Percentiles rank a stretch among this genome's conserved stretches.
Conservation (phyloP, 2,888 invertebrate species). For the Andrena trimmerana region DNA sequence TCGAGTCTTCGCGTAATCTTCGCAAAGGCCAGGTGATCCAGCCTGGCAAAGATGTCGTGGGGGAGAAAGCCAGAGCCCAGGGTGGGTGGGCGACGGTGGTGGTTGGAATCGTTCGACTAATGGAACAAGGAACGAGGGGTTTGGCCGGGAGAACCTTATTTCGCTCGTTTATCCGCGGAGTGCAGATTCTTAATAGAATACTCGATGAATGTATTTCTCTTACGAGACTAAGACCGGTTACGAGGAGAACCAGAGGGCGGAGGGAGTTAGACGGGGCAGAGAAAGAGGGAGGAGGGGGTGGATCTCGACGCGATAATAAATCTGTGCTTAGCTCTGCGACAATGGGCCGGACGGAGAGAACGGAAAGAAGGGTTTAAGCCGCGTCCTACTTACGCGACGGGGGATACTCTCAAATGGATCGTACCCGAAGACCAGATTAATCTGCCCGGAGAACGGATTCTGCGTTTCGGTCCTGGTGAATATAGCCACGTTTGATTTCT, state of each 20-base stretch:
- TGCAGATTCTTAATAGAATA: slow-evolving; percentile 82
- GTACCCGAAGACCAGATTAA: slow-evolving; percentile 77
- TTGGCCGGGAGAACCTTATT: slow-evolving; percentile 70
- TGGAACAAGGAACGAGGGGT: slow-evolving; percentile 66
- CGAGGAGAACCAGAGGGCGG: slow-evolving; percentile 49
- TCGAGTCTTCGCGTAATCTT: slow-evolving; percentile 55
- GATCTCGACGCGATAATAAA: slow-evolving; percentile 79
- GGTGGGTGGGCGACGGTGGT: slow-evolving; percentile 21
- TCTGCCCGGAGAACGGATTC: slow-evolving; percentile 72
- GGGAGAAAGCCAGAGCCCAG: slow-evolving; percentile 29
- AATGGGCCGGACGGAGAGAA: slow-evolving; percentile 76
- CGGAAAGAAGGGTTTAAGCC: slow-evolving; percentile 82
- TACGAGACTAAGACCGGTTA: slow-evolving; percentile 77
- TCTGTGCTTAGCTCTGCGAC: slow-evolving; percentile 81
- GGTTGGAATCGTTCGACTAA: slow-evolving; percentile 73
- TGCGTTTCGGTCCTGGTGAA: slow-evolving; percentile 58
- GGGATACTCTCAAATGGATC: slow-evolving; percentile 78
- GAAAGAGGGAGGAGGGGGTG: slow-evolving; percentile 48
- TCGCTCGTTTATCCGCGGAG: slow-evolving; percentile 78
- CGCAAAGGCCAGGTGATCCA: slow-evolving; percentile 55
- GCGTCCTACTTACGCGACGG: slow-evolving; percentile 76
- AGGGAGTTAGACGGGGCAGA: slow-evolving; percentile 35
- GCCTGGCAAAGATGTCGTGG: slow-evolving; percentile 48
- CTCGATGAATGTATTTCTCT: slow-evolving; percentile 82
- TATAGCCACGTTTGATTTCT: slow-evolving; percentile 59